Percentiles rank a stretch among this genome's conserved stretches.
Conservation (phyloP, 2,113 vertebrate species). For the Aplodontia rufa region DNA sequence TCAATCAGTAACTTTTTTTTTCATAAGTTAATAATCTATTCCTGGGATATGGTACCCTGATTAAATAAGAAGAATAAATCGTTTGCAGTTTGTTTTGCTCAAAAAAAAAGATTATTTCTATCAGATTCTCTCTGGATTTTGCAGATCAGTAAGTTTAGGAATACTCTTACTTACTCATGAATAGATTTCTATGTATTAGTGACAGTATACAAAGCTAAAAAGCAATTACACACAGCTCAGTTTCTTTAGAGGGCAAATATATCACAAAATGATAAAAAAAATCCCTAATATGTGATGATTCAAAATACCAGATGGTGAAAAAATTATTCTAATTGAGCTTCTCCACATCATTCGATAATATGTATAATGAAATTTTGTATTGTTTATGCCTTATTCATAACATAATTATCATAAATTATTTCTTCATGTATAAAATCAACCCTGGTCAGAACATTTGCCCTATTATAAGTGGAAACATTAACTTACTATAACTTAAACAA, state of each 20-base stretch:
- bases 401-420: background rate
- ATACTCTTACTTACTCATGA: background rate
- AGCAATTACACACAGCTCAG: background rate
- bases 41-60: background rate
- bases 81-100: constrained; percentile 14
- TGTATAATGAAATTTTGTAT: background rate
- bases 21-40: background rate
- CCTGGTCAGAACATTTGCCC: background rate
- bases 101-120: constrained; percentile 1
- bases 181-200: background rate
- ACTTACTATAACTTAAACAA: background rate
- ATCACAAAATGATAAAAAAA: background rate
- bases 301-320: background rate
- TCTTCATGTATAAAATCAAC: background rate
- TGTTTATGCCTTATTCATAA: background rate
- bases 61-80: constrained; percentile 35
- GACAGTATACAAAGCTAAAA: background rate
- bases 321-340: constrained; percentile 5
- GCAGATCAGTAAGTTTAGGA: background rate
- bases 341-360: background rate
- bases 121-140: constrained; percentile 1
- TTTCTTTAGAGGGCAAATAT: background rate
- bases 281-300: background rate
- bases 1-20: constrained; percentile 8
- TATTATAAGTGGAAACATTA: background rate